A percentile compares a stretch with the other conserved stretches of the same genome.
phyloP scores from a whole-genome alignment of 2,113 vertebrate species.

The Pontoporia blainvillei region DNA sequence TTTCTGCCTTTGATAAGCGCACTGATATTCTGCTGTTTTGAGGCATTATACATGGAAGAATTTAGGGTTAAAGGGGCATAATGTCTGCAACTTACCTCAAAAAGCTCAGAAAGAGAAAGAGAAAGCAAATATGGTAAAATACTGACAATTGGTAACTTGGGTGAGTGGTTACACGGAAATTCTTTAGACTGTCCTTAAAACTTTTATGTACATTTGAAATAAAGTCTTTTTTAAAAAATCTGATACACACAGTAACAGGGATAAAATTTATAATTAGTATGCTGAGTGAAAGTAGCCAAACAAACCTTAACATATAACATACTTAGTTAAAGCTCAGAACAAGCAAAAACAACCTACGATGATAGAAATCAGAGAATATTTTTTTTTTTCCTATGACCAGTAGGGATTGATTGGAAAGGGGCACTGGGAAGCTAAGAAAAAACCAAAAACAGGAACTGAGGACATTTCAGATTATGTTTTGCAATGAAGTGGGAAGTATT shows the following conservation, averaged over 20 bases:
- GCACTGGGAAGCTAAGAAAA: neutral
- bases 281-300: neutral
- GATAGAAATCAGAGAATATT: neutral
- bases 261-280: neutral
- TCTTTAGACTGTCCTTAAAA: neutral
- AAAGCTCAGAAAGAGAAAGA: neutral
- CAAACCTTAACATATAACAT: neutral
- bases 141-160: neutral
- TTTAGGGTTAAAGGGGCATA: neutral
- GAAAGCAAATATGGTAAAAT: neutral
- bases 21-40: neutral
- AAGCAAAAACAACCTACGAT: neutral
- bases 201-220: neutral
- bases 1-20: neutral
- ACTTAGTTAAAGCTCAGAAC: neutral
- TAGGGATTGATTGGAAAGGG: neutral
- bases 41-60: neutral
- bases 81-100: neutral
- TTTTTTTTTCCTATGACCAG: neutral
- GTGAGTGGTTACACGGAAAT: neutral
- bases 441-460: neutral
- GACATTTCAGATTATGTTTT: neutral
- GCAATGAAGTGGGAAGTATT: neutral
- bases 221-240: neutral
- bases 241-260: neutral